Evolutionary conservation across 2,888 invertebrate genomes (phyloP), one percentile per base, ranked within the genome.

Genomic region (Apocheima hispidaria): DNA sequence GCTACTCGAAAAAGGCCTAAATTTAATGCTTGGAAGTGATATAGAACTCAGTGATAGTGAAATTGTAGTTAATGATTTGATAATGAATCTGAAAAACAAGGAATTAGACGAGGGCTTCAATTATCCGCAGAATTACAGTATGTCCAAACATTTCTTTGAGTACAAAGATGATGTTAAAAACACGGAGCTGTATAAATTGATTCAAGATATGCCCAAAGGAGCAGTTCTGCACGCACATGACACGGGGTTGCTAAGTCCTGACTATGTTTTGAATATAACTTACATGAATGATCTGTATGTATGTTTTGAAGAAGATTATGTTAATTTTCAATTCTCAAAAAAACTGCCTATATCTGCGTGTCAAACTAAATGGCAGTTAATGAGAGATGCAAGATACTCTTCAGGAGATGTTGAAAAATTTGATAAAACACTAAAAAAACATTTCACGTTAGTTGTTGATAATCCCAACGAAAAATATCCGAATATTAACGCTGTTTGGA

Each of bases 161-260:
- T 94, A 94, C 0, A 94, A 94, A 68, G 82, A 93, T 1, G 81
- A 87, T 18, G 94, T 97, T 1, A 94, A 94, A 14, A 74, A 88
- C 0, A 95, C 95, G 0, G 81, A 93, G 18, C 90, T 97, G 0
- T 97, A 94, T 75, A 83, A 94, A 68, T 78, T 96, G 1, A 93
- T 97, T 1, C 86, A 93, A 59, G 79, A 80, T 35, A 94, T 97
- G 94, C 97, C 97, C 0, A 97, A 97, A 85, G 97, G 96, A 0
- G 95, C 94, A 0, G 92, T 95, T 0, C 84, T 96, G 0, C 97
- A 96, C 73, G 94, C 93, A 0, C 96, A 96, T 69, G 94, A 96
- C 67, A 94, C 94, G 0, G 95, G 94, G 0, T 75, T 95, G 1
- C 89, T 94, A 26, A 94, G 94, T 26, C 91, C 94, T 0, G 94